Base-by-base conservation (phyloP, 2,888 invertebrate species). In the Aphidius colemani region DNA sequence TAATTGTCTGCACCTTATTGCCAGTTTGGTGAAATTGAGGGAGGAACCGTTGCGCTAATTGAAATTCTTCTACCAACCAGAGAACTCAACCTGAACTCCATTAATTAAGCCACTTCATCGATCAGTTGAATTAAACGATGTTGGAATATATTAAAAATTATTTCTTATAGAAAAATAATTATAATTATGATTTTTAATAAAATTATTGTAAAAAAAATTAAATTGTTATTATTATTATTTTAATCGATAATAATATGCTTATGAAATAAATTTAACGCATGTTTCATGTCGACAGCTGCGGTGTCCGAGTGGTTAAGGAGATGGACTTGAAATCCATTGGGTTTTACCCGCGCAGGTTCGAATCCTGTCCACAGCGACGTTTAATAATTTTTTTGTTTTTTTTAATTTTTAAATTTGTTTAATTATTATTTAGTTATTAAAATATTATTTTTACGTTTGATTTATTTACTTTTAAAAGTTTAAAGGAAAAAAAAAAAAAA, bases 291-390 rank as follows among this genome's bases (percentile, higher is more conserved):
- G 72, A 66, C 60, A 69, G 81, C 81, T 81, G 81, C 79, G 81
- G 80, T 80, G 81, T 80, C 80, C 81, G 81, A 81, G 81, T 75
- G 80, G 81, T 81, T 81, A 81, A 81, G 80, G 80, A 79, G 79
- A 78, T 80, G 80, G 81, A 81, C 80, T 81, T 80, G 81, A 81
- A 81, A 81, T 81, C 80, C 80, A 80, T 78, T 81, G 80, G 80
- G 80, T 79, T 80, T 69, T 80, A 78, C 80, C 80, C 80, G 80
- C 81, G 76, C 80, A 81, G 81, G 81, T 81, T 81, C 81, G 80
- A 81, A 81, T 81, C 81, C 81, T 81, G 81, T 80, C 78, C 80
- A 80, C 80, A 81, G 80, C 80, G 81, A 73, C 68, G 58, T 70
- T 74, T n/a, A 18, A 18, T 18, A 0, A 2, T 5, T 30, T 30